Base-by-base conservation (phyloP, 2,888 invertebrate species). In the Apeira syringaria region DNA sequence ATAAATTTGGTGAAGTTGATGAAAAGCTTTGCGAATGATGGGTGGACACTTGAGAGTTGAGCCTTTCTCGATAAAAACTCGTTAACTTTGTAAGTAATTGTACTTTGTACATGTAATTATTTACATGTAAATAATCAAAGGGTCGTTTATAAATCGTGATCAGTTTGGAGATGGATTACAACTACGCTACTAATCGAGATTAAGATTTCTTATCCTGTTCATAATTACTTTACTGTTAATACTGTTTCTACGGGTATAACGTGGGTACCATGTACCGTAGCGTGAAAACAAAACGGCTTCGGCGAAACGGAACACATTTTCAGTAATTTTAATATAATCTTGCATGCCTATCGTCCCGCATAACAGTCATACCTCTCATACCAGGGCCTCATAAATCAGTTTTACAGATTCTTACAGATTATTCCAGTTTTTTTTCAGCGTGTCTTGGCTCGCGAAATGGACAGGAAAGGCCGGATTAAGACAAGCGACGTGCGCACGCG, bases 381-480 rank as follows among this genome's bases (percentile, higher is more conserved):
- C 31, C 20, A 38, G 24, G 15, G 7, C 13, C 18, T 12, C 27
- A 47, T 41, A 37, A 29, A 37, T 36, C 41, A 33, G 33, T 24
- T 11, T 33, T 35, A 33, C 47, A 50, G 34, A 59, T 59, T 55
- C 44, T 17, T 28, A 8, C 20, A 28, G n/a, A n/a, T n/a, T n/a
- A 15, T 20, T 17, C 17, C 17, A 20, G 6, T 20, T 29, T 33
- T 38, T 31, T 12, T 24, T 18, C n/a, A n/a, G 6, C n/a, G 24
- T 9, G 12, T 12, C 15, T 6, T 15, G 50, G 42, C 67, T 60
- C 59, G 64, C 59, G 52, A 61, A 73, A 68, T 61, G 67, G 61
- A 57, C 73, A 70, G 74, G 74, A 71, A 70, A 69, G 62, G 56
- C 55, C 41, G 69, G 74, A 72, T 78, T 71, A 75, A 51, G 45